Evolutionary conservation across 2,113 vertebrate genomes (phyloP), one percentile per base, ranked within the genome.

Genomic region (Sorex fumeus): DNA sequence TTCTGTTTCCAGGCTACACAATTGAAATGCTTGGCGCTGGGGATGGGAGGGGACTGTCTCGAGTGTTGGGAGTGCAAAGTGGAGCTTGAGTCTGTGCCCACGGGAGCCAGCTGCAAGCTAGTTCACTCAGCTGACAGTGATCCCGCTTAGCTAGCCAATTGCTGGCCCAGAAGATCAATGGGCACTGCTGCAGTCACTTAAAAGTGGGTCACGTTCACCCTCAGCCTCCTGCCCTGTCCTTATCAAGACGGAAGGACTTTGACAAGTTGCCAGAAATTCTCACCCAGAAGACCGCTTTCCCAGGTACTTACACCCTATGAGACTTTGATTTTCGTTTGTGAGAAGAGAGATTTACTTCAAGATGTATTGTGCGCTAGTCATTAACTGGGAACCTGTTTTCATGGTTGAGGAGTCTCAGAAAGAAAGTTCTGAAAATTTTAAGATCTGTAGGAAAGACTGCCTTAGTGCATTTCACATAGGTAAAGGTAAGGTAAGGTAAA

Each of bases 1-100:
- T 72, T 77, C 69, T 47, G 30, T 84, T 88, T 84, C 87, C 64
- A 92, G 60, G 71, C 45, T 75, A 70, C 47, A 92, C 36, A 32
- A 19, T 47, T 21, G 64, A 67, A 74, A 78, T 69, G 40, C 32
- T 57, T 30, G 47, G 13, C 50, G 66, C 50, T 60, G 9, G 18
- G 66, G n/a, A 75, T 23, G 62, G 19, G 12, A 6, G 32, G 57
- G 25, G 36, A 2, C 40, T 10, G 30, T 25, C 9, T 21, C 47
- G 23, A 67, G 28, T 8, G 8, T 8, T 28, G 6, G 47, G 30
- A 40, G 1, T 30, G 12, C 25, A 45, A 69, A 30, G 25, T 43
- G 21, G 47, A 34, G 13, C 32, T 25, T 0, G 27, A 40, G 47
- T 47, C 3, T 19, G 30, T 34, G 34, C 36, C 40, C 0, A 0